Evolutionary conservation across 2,113 vertebrate genomes (phyloP).

Genomic region (Pseudopipra pipra): DNA sequence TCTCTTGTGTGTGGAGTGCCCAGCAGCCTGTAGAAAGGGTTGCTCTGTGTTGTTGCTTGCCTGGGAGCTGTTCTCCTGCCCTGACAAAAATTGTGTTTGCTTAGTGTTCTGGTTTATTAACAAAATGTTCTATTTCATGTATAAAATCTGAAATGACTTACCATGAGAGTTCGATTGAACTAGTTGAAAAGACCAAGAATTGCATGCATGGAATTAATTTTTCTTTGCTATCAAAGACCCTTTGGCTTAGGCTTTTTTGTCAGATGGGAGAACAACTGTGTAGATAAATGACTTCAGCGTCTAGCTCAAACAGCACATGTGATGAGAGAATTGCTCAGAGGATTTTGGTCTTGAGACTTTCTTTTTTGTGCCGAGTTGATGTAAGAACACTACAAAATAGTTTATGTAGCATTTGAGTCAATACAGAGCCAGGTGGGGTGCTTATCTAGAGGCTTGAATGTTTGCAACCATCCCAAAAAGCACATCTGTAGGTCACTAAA

Average conservation of each 20-base stretch:
- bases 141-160: slow-evolving; percentile 6
- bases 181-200: slow-evolving; percentile 8
- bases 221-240: slow-evolving; percentile 27
- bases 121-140: slow-evolving; percentile 1
- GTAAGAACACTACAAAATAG: not conserved
- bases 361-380: not conserved
- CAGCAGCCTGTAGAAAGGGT: not conserved
- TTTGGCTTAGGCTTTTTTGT: not conserved
- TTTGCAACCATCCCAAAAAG: not conserved
- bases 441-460: not conserved
- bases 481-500: slow-evolving; percentile 9
- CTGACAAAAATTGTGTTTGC: not conserved
- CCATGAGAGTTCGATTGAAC: slow-evolving; percentile 21
- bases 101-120: slow-evolving; percentile 15
- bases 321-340: not conserved
- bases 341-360: not conserved
- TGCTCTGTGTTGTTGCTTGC: not conserved
- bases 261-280: not conserved
- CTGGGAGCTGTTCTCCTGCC: not conserved
- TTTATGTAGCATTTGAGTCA: not conserved
- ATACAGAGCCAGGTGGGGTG: not conserved
- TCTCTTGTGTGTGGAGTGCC: not conserved
- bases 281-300: not conserved
- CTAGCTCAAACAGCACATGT: not conserved
- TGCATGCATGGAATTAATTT: not conserved